phyloP scores from a whole-genome alignment of 2,888 invertebrate genomes.

The Drosophila colorata region DNA sequence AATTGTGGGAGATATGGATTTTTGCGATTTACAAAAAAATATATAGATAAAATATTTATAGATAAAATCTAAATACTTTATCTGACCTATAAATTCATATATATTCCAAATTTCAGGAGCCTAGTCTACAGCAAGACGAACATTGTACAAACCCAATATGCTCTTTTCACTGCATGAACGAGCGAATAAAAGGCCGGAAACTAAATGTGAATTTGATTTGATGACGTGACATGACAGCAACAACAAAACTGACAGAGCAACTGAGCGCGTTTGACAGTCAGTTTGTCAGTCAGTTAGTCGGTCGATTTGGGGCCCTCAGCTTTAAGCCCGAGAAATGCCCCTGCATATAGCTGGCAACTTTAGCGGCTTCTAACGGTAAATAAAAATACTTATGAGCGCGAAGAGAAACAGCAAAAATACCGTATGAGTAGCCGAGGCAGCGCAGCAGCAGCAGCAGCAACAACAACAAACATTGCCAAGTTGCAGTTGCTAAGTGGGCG shows the following conservation, averaged over 20 bases:
- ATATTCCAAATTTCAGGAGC: no score
- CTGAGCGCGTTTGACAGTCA: slow-evolving; percentile 3
- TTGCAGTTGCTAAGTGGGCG: slow-evolving; percentile 75
- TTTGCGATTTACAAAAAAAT: no score
- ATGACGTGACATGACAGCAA: slow-evolving; percentile 58
- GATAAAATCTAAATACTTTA: no score
- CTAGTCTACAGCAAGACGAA: no score
- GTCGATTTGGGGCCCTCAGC: slow-evolving; percentile 11
- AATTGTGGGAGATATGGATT: no score
- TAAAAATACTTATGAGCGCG: slow-evolving; percentile 51
- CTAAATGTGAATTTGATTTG: slow-evolving; percentile 65
- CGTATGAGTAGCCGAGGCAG: slow-evolving; percentile 53
- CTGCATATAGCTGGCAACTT: slow-evolving; percentile 50
- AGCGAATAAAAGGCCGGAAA: slow-evolving; percentile 11
- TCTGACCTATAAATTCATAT: no score
- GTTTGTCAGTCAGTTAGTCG: slow-evolving; percentile 17
- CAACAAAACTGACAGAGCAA: slow-evolving; percentile 12
- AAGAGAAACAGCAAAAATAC: slow-evolving; percentile 38
- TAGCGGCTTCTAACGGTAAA: slow-evolving; percentile 71
- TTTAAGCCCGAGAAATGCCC: slow-evolving; percentile 10
- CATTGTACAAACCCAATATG: no score
- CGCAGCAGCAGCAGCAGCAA: slow-evolving; percentile 25
- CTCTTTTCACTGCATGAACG: no score
- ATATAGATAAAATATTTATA: no score
- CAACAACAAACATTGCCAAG: slow-evolving; percentile 38